These are phyloP conservation scores for Aphelenchoides avenae DNA, from an alignment of 1,140 invertebrate species.

Conservation along the genomic window DNA sequence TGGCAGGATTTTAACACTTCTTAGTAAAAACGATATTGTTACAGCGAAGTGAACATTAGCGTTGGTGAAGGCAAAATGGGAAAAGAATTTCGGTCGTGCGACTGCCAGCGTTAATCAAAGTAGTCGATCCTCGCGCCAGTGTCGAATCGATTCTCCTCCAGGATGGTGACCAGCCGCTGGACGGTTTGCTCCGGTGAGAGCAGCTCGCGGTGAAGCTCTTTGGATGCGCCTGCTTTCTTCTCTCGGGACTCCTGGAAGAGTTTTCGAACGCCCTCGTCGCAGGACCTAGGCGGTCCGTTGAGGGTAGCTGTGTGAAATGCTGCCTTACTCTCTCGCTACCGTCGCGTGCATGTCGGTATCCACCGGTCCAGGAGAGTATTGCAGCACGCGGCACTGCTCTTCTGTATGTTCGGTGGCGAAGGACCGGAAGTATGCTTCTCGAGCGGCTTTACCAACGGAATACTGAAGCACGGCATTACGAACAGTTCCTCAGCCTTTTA, in stretches of 20 bases:
- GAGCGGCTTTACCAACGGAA: slow-evolving; percentile 67
- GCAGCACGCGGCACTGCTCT: slow-evolving; percentile 75
- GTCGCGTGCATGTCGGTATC: slow-evolving; percentile 81
- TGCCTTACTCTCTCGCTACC: slow-evolving; percentile 63
- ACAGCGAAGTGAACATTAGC: too few relatives aligned
- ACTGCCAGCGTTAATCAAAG: slow-evolving; percentile 71
- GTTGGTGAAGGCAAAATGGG: slow-evolving; percentile 8
- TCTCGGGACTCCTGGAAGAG: slow-evolving; percentile 4
- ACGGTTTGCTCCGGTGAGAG: slow-evolving; percentile 75
- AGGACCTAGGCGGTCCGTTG: slow-evolving; percentile 65
- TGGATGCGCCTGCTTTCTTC: too few relatives aligned
- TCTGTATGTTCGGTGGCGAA: slow-evolving; percentile 75
- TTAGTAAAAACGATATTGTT: neutral
- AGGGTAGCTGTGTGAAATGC: neutral
- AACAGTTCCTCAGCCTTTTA: neutral
- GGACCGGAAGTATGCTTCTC: slow-evolving; percentile 81
- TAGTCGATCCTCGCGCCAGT: slow-evolving; percentile 82
- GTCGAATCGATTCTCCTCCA: slow-evolving; percentile 71
- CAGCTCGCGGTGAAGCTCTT: slow-evolving; percentile 63
- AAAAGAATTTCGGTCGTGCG: neutral
- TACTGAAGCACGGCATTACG: slow-evolving; percentile 35
- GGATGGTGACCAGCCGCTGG: slow-evolving; percentile 69
- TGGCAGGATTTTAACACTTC: slow-evolving; percentile 1
- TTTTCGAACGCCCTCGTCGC: slow-evolving; percentile 53
- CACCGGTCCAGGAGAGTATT: slow-evolving; percentile 87